phyloP scores from a whole-genome alignment of 92 coral and sea anemone genomes.

The Palythoa heliodiscus region DNA sequence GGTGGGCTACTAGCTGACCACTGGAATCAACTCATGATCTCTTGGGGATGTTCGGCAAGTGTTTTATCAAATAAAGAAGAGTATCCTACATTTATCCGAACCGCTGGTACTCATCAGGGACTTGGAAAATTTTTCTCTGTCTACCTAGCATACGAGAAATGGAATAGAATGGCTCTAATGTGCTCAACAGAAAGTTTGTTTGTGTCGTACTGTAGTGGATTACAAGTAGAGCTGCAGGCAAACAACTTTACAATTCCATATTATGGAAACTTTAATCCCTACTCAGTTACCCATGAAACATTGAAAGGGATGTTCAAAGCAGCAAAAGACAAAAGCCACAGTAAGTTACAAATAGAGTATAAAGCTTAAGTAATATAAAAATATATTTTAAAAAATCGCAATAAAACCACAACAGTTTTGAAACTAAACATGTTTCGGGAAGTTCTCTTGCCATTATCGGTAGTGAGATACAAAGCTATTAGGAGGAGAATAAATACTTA shows the following conservation, averaged over 20 bases:
- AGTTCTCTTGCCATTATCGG: too few relatives aligned
- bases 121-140: conserved; percentile 48
- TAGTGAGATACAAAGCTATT: too few relatives aligned
- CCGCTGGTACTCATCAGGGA: conserved; percentile 63
- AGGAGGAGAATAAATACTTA: too few relatives aligned
- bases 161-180: conserved; percentile 69
- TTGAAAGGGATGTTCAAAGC: conserved; percentile 63
- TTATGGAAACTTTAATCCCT: conserved; percentile 70
- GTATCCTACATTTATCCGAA: conserved; percentile 75
- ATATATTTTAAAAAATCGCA: too few relatives aligned
- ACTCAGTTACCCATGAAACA: conserved; percentile 34
- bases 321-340: conserved; percentile 54
- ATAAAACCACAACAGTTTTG: too few relatives aligned
- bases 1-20: conserved; percentile 69
- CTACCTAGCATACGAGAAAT: conserved; percentile 41
- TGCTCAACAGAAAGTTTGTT: conserved; percentile 60
- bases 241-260: conserved; percentile 52
- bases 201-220: conserved; percentile 44
- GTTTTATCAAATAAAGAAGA: conserved; percentile 59
- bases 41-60: conserved; percentile 80
- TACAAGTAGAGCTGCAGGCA: conserved; percentile 57
- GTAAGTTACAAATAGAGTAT: conserved; percentile 42
- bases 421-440: background rate
- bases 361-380: background rate
- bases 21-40: conserved; percentile 74